A percentile compares a stretch with the other conserved stretches of the same genome.
These are phyloP conservation scores for Cetoscarus ocellatus DNA, from an alignment of 2,797 vertebrate species.

Conservation along the genomic window DNA sequence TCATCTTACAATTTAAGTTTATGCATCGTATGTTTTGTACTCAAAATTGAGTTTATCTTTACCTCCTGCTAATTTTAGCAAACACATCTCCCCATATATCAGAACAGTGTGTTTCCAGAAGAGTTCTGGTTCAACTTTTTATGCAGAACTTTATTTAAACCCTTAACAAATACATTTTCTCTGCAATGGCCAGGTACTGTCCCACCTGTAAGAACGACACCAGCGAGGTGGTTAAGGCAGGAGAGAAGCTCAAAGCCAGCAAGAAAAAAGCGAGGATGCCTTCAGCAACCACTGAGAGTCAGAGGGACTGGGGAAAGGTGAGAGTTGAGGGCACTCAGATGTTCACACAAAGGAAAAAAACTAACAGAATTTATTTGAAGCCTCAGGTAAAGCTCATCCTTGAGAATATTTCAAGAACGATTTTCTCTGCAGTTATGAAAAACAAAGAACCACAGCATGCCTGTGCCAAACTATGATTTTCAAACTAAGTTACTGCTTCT, in stretches of 20 bases:
- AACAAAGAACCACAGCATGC: too few relatives aligned
- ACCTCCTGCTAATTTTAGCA: too few relatives aligned
- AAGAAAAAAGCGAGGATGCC: constrained; percentile 99
- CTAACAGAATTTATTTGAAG: neutral
- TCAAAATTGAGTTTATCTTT: too few relatives aligned
- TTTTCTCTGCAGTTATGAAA: too few relatives aligned
- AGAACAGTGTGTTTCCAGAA: neutral
- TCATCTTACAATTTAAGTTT: too few relatives aligned
- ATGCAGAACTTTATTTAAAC: neutral
- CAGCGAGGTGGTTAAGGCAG: constrained; percentile 97
- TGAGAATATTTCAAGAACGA: too few relatives aligned
- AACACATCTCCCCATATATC: too few relatives aligned
- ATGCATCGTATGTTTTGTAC: too few relatives aligned
- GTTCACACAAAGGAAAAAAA: constrained; percentile 10
- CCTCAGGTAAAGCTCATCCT: neutral
- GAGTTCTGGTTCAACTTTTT: neutral
- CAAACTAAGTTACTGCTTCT: too few relatives aligned
- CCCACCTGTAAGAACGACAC: constrained; percentile 99
- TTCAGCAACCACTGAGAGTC: constrained; percentile 96
- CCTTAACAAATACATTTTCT: constrained; percentile 1
- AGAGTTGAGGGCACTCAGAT: constrained; percentile 22
- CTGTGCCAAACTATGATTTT: too few relatives aligned
- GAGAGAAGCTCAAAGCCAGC: constrained; percentile 97
- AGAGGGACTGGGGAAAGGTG: constrained; percentile 99
- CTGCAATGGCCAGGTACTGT: constrained; percentile 90